Evolutionary conservation across 2,888 invertebrate genomes (phyloP).

Genomic region (Sarcophaga caerulescens): DNA sequence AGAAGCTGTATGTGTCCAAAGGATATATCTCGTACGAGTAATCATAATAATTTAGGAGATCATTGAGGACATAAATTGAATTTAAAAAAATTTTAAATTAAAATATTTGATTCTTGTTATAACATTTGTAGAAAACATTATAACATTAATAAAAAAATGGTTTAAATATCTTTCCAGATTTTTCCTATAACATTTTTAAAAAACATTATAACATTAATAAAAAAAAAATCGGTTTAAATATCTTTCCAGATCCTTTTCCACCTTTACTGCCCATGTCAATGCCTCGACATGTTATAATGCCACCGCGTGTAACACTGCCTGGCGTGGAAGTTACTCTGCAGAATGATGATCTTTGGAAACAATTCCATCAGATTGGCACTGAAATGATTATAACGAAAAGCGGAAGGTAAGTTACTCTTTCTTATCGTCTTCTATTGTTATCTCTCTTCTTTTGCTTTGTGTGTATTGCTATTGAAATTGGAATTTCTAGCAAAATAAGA

Average conservation of each 20-base stretch:
- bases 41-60: no score
- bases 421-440: not conserved
- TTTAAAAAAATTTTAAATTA: no score
- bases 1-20: no score
- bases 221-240: not conserved
- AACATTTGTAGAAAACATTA: no score
- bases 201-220: not conserved
- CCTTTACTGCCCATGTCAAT: conserved; percentile 78
- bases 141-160: not conserved
- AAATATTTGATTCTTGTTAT: no score
- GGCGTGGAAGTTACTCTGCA: conserved; percentile 84
- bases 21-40: no score
- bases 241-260: conserved; percentile 79
- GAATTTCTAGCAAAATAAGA: conserved; percentile 21
- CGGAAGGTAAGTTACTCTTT: conserved; percentile 85
- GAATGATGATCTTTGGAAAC: conserved; percentile 87
- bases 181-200: no score
- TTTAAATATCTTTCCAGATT: conserved; percentile 72
- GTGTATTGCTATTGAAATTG: not conserved
- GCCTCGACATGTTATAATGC: conserved; percentile 79
- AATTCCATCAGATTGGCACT: conserved; percentile 87
- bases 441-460: not conserved
- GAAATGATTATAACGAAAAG: conserved; percentile 94
- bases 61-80: no score
- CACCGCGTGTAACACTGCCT: conserved; percentile 79